Evolutionary conservation across 2,113 vertebrate species (phyloP).

Genomic region (Rhea pennata): DNA sequence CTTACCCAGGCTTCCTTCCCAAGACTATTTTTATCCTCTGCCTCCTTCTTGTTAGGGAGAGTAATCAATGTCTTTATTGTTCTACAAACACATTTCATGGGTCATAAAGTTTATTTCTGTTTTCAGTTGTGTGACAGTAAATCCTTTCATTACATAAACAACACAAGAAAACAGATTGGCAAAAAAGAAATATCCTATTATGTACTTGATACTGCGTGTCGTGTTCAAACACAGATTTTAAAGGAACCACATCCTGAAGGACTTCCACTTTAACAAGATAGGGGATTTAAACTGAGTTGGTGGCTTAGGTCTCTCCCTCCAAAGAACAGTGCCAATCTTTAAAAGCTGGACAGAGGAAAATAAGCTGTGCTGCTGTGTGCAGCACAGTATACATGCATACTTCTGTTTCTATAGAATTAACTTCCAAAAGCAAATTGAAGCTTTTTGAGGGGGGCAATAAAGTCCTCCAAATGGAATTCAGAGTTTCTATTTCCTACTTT

Average conservation of each 20-base stretch:
- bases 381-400: no score
- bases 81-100: background rate
- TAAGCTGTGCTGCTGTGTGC: background rate
- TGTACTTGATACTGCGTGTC: background rate
- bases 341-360: background rate
- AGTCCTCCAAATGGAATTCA: background rate
- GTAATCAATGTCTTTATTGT: background rate
- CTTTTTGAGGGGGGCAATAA: background rate
- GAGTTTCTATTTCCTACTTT: background rate
- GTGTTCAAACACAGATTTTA: background rate
- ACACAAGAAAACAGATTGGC: background rate
- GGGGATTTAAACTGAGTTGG: background rate
- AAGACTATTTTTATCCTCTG: background rate
- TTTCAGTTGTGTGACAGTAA: background rate
- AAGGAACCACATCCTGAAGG: background rate
- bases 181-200: background rate
- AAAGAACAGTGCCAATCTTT: background rate
- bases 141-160: background rate
- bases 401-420: background rate
- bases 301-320: background rate
- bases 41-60: background rate
- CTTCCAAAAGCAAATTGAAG: background rate
- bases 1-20: background rate
- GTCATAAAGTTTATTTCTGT: slow-evolving; percentile 6
- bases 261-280: background rate